Conservation (phyloP, 2,888 invertebrate genomes). For the Cancer borealis region DNA sequence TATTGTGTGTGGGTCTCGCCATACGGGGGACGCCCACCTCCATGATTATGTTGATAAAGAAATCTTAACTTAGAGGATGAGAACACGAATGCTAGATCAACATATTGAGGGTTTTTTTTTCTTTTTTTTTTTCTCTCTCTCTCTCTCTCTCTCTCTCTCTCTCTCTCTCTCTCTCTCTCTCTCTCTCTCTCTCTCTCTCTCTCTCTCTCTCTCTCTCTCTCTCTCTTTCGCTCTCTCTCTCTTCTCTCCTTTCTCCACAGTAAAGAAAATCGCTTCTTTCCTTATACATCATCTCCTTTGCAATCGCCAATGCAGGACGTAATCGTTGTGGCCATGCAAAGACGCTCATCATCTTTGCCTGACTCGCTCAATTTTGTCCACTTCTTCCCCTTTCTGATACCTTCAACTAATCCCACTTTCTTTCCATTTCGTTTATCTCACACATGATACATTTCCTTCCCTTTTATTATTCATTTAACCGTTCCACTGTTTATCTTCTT, state of each 20-base stretch:
- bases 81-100: not conserved
- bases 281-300: too few species aligned
- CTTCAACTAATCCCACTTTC: too few species aligned
- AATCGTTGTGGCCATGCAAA: too few species aligned
- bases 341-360: too few species aligned
- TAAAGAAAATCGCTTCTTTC: too few species aligned
- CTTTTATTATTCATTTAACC: too few species aligned
- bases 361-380: too few species aligned
- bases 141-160: slow-evolving; percentile 20
- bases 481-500: too few species aligned
- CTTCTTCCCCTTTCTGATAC: too few species aligned
- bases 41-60: not conserved
- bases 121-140: not conserved
- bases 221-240: slow-evolving; percentile 20
- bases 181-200: slow-evolving; percentile 20
- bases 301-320: too few species aligned
- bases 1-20: not conserved
- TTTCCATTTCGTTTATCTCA: too few species aligned
- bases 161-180: slow-evolving; percentile 20
- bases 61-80: slow-evolving; percentile 9
- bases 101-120: not conserved
- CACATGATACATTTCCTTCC: too few species aligned
- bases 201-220: slow-evolving; percentile 20
- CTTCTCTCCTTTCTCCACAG: not conserved
- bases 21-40: not conserved